A percentile compares a stretch with the other conserved stretches of the same genome.
Conservation (phyloP, 2,797 vertebrate genomes). For the Acrocephalus scirpaceus region DNA sequence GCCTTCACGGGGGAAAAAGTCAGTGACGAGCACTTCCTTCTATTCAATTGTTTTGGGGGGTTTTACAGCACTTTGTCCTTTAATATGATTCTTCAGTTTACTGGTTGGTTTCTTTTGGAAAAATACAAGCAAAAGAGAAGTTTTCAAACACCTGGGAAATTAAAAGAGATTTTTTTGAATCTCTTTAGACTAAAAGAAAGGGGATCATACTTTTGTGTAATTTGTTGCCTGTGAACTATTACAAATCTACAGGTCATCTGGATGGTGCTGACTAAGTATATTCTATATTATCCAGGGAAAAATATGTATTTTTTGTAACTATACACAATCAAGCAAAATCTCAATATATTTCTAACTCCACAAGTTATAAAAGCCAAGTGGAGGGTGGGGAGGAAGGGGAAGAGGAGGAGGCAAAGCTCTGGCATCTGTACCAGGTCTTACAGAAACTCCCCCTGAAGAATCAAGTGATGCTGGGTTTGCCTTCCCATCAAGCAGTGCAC, state of each 20-base stretch:
- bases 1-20: constrained; percentile 85
- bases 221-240: constrained; percentile 5
- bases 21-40: constrained; percentile 91
- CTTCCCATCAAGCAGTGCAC: neutral
- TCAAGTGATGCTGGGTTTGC: neutral
- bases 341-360: neutral
- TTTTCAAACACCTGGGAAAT: constrained; percentile 18
- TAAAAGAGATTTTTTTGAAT: neutral
- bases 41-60: constrained; percentile 87
- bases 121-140: constrained; percentile 35
- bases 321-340: constrained; percentile 13
- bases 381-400: neutral
- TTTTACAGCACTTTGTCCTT: constrained; percentile 79
- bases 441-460: neutral
- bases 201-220: constrained; percentile 25
- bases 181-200: constrained; percentile 20
- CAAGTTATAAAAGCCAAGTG: constrained; percentile 8
- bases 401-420: neutral
- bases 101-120: constrained; percentile 69
- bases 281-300: constrained; percentile 9
- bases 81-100: constrained; percentile 76
- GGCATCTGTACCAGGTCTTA: neutral
- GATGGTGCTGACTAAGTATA: constrained; percentile 20
- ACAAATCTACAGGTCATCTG: constrained; percentile 47
- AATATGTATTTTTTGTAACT: neutral